A percentile compares a stretch with the other conserved stretches of the same genome.
phyloP scores from a whole-genome alignment of 1,140 invertebrate species.

The Oncopodura yosiiana region DNA sequence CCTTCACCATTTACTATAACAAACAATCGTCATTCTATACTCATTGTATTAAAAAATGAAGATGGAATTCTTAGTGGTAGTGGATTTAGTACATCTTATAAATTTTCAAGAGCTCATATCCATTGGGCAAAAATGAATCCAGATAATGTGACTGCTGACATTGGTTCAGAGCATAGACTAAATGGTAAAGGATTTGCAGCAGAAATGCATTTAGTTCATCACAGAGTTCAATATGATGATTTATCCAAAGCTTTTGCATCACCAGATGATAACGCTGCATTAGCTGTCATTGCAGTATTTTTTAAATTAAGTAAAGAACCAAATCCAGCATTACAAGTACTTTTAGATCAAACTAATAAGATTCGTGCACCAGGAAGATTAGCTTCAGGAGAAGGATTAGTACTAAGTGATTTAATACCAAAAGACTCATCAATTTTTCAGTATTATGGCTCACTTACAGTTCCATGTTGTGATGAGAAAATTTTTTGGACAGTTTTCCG shows the following conservation, averaged over 20 bases:
- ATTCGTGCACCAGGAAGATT: not conserved
- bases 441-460: not conserved
- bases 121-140: conserved; percentile 14
- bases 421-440: not conserved
- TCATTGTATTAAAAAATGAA: too few relatives aligned
- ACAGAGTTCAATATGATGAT: not conserved
- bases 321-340: not conserved
- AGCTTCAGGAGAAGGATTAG: not conserved
- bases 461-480: conserved; percentile 6
- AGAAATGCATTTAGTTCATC: conserved; percentile 13
- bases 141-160: too few relatives aligned
- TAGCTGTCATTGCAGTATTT: conserved; percentile 11
- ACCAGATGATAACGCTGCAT: not conserved
- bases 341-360: not conserved
- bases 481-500: conserved; percentile 6
- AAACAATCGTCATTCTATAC: too few relatives aligned
- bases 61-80: too few relatives aligned
- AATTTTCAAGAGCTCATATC: conserved; percentile 8
- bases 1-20: too few relatives aligned
- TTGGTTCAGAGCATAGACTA: conserved; percentile 11
- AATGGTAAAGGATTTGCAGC: not conserved
- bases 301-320: not conserved
- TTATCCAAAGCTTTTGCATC: conserved; percentile 1
- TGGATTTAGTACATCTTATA: not conserved
- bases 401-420: not conserved